A percentile compares a stretch with the other conserved stretches of the same genome.
These are phyloP conservation scores for Maniola jurtina DNA, from an alignment of 1,140 invertebrate genomes.

Conservation along the genomic window DNA sequence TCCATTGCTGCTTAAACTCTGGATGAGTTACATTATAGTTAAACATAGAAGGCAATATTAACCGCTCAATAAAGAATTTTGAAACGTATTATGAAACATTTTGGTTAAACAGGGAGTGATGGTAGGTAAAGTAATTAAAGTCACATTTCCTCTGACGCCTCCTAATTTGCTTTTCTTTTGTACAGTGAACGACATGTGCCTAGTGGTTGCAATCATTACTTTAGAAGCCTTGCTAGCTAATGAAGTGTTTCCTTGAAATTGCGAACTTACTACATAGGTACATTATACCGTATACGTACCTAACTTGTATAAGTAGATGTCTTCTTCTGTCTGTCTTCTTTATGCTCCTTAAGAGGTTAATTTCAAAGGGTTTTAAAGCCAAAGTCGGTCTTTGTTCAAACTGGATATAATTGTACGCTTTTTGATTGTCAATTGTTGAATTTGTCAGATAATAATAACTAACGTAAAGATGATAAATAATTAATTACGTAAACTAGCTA, in stretches of 20 bases:
- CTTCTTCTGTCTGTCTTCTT: no score
- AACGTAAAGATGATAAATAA: no score
- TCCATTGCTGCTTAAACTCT: constrained; percentile 19
- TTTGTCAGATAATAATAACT: no score
- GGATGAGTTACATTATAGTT: background rate
- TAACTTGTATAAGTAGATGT: no score
- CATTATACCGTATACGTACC: no score
- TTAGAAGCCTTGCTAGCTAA: background rate
- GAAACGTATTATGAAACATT: constrained; percentile 19
- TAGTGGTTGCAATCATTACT: constrained; percentile 25
- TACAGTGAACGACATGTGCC: constrained; percentile 48
- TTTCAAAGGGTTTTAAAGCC: no score
- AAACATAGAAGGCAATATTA: constrained; percentile 16
- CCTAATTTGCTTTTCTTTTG: constrained; percentile 49
- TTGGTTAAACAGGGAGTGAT: constrained; percentile 39
- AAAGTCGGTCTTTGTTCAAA: no score
- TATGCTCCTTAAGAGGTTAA: no score
- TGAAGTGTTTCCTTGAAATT: background rate
- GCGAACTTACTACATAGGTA: background rate
- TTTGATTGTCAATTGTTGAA: no score
- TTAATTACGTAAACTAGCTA: no score
- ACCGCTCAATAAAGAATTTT: background rate
- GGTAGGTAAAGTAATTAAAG: constrained; percentile 56
- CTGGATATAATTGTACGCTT: no score
- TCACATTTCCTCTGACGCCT: constrained; percentile 46